Evolutionary conservation across 2,113 vertebrate species (phyloP).

Genomic region (Coptodon bakossiorum): DNA sequence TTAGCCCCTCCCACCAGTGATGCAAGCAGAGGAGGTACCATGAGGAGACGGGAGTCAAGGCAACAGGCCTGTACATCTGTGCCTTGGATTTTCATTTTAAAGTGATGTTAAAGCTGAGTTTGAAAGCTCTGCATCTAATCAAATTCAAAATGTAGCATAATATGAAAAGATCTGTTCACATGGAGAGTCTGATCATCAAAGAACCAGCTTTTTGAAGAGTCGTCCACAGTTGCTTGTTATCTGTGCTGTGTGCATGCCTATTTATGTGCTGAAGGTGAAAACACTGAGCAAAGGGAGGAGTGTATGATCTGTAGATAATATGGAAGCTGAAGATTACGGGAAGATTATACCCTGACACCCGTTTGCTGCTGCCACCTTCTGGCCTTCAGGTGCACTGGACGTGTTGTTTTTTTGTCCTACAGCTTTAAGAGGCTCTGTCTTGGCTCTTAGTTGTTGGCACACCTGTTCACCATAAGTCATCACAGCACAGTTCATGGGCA

Average conservation of each 20-base stretch:
- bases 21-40: rapidly evolving
- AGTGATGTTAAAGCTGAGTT: neutral
- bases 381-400: neutral
- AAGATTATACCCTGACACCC: rapidly evolving
- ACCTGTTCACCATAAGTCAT: neutral
- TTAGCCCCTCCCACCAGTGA: neutral
- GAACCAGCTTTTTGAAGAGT: neutral
- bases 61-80: neutral
- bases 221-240: neutral
- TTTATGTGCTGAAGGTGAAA: neutral
- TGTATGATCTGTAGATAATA: neutral
- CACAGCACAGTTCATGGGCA: neutral
- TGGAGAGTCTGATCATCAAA: rapidly evolving
- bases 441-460: neutral
- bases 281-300: neutral
- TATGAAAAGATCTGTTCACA: neutral
- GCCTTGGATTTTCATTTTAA: neutral
- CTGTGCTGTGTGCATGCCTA: neutral
- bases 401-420: neutral
- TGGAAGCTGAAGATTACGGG: neutral
- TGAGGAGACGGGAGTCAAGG: neutral
- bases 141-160: neutral
- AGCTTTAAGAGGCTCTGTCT: neutral
- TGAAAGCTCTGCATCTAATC: neutral
- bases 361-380: neutral